A percentile compares a stretch with the other conserved stretches of the same genome.
phyloP scores from a whole-genome alignment of 1,140 invertebrate species.

The Anthonomus grandis region DNA sequence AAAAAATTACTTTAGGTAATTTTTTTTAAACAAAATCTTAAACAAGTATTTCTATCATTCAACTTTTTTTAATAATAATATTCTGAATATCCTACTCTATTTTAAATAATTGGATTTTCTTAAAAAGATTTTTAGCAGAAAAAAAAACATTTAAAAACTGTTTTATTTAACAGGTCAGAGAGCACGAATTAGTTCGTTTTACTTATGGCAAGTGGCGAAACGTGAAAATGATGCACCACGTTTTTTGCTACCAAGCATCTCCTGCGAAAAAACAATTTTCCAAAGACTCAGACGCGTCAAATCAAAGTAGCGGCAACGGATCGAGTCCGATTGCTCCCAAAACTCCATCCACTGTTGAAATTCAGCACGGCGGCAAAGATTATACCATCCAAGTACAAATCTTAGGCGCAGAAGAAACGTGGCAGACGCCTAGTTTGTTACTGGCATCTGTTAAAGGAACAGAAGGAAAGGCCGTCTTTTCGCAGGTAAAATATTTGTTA shows the following conservation, averaged over 20 bases:
- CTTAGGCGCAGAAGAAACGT: slow-evolving; percentile 77
- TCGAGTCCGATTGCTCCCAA: slow-evolving; percentile 48
- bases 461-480: slow-evolving; percentile 74
- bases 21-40: no score
- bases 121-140: no score
- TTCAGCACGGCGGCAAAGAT: slow-evolving; percentile 64
- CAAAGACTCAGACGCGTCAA: slow-evolving; percentile 53
- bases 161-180: slow-evolving; percentile 71
- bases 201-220: slow-evolving; percentile 79
- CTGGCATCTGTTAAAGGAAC: slow-evolving; percentile 62
- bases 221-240: slow-evolving; percentile 80
- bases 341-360: slow-evolving; percentile 55
- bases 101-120: no score
- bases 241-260: slow-evolving; percentile 82
- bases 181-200: slow-evolving; percentile 77
- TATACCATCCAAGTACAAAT: slow-evolving; percentile 71
- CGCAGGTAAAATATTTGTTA: slow-evolving; percentile 65
- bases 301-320: slow-evolving; percentile 41
- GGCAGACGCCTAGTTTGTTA: slow-evolving; percentile 78
- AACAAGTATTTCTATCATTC: no score
- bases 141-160: no score
- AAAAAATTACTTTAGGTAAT: no score
- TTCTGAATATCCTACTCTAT: no score
- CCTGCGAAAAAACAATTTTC: slow-evolving; percentile 76
- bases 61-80: no score